Conservation (phyloP, 1,140 invertebrate species). For the Notospermus geniculatus region DNA sequence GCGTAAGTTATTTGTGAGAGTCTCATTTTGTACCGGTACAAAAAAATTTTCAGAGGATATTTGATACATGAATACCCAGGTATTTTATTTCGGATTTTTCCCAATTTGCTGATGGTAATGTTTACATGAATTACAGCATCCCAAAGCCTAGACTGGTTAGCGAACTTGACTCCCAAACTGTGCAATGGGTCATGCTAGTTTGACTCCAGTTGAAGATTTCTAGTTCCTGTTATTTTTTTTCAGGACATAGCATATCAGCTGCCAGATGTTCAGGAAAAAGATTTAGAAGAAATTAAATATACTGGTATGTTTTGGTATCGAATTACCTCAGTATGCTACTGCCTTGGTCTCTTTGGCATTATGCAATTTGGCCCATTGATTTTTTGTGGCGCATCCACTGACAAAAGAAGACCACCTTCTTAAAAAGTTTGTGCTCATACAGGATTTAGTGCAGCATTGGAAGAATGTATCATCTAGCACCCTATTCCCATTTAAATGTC, state of each 20-base stretch:
- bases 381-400: not conserved
- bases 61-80: no score
- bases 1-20: conserved; percentile 33
- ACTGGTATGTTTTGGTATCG: conserved; percentile 45
- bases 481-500: not conserved
- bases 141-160: no score
- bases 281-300: conserved; percentile 58
- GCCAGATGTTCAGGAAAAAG: conserved; percentile 58
- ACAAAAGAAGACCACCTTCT: not conserved
- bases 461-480: not conserved
- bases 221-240: conserved; percentile 25
- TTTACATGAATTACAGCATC: no score
- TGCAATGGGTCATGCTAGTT: no score
- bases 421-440: not conserved
- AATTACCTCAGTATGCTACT: conserved; percentile 17
- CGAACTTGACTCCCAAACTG: no score
- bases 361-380: not conserved
- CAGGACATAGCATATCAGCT: conserved; percentile 56
- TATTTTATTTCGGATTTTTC: no score
- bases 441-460: not conserved
- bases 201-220: conserved; percentile 8
- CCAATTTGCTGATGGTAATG: no score
- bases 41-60: no score
- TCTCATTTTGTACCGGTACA: no score
- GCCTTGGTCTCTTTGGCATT: not conserved